Conservation (phyloP, 2,113 vertebrate genomes). For the Sander vitreus region DNA sequence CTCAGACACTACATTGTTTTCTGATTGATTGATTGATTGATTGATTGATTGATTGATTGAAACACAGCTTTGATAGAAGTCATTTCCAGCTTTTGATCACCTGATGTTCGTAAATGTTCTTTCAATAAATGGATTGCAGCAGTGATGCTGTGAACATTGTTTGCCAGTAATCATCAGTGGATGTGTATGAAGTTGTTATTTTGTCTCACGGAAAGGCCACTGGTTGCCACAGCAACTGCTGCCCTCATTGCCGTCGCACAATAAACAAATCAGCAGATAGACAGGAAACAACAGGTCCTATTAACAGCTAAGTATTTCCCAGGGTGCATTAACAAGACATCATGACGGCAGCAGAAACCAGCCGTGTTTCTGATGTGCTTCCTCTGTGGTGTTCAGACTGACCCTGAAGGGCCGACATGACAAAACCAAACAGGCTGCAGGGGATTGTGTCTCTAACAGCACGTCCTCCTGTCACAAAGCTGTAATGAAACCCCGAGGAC, state of each 20-base stretch:
- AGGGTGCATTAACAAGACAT: conserved; percentile 10
- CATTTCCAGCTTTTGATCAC: background rate
- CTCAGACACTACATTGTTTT: background rate
- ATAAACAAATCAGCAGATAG: conserved; percentile 47
- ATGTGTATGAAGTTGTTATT: background rate
- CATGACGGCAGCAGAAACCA: background rate
- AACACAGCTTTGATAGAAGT: background rate
- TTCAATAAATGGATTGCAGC: conserved; percentile 29
- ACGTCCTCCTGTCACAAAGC: background rate
- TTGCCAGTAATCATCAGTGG: background rate
- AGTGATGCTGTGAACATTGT: background rate
- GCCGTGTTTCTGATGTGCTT: background rate
- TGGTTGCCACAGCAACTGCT: conserved; percentile 53
- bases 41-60: background rate
- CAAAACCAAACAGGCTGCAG: background rate
- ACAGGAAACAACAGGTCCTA: conserved; percentile 28
- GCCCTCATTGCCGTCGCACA: background rate
- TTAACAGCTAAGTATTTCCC: conserved; percentile 20
- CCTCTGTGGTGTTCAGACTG: conserved; percentile 21
- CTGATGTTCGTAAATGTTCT: conserved; percentile 12
- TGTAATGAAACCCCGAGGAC: background rate
- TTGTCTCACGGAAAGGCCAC: background rate
- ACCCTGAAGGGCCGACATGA: background rate
- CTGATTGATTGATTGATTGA: background rate
- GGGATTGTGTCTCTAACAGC: background rate